Evolutionary conservation across 2,113 vertebrate genomes (phyloP), one percentile per base, ranked within the genome.

Genomic region (Hydrochoerus hydrochaeris): DNA sequence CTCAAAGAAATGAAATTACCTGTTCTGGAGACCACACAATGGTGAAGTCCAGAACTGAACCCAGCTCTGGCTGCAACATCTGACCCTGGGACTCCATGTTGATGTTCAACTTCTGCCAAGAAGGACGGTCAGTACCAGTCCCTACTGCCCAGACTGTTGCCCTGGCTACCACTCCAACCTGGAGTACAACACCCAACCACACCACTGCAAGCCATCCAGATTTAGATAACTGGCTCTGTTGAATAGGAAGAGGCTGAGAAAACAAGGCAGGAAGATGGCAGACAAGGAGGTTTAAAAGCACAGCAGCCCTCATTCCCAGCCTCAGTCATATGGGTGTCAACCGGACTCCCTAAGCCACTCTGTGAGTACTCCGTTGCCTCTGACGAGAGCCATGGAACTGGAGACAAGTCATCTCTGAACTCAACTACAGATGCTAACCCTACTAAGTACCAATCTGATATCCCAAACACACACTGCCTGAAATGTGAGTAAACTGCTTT

Each of bases 281-380:
- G 32, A 30, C n/a, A 60, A 35, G 32, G 8, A n/a, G 38, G 8
- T 14, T 11, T 32, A 54, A 49, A 24, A 26, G 13, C 9, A 69
- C 7, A 20, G 1, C 0, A 0, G 32, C 7, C 44, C 28, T 11
- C 16, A 69, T 2, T 89, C 71, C 32, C 24, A 81, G 0, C 13
- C 38, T 71, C 19, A 24, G 60, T 8, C 22, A 0, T 0, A 16
- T 9, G 7, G 49, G 46, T 1, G 22, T 41, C 65, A 67, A 5
- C 11, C 3, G 0, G 16, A 22, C 8, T 84, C 12, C 14, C 49
- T 41, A 5, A 20, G n/a, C 2, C 62, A 28, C 52, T 19, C 32
- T 11, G 3, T 0, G 14, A 49, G 12, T 19, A 24, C 20, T 57
- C 52, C 14, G 41, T 16, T 67, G 8, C 62, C 94, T 90, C 67